These are phyloP conservation scores for Auanema freiburgensis DNA, from an alignment of 2,888 invertebrate genomes.

Conservation along the genomic window DNA sequence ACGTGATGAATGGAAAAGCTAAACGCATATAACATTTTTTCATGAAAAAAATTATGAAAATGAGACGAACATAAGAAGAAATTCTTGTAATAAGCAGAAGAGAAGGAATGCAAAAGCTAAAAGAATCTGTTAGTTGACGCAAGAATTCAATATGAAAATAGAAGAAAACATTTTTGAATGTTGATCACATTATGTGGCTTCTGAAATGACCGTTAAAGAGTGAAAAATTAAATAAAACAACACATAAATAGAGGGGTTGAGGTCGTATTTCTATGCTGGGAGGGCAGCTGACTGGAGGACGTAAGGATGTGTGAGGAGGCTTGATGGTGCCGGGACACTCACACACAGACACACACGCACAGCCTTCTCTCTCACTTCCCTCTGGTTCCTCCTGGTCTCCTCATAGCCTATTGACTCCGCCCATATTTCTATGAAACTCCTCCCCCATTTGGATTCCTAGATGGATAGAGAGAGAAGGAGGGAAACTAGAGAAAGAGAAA, in stretches of 20 bases:
- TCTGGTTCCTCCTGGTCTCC: background rate
- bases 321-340: slow-evolving; percentile 21
- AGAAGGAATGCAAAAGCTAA: slow-evolving; percentile 4
- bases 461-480: too few species aligned
- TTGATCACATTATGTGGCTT: slow-evolving; percentile 5
- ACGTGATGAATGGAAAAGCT: too few species aligned
- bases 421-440: slow-evolving; percentile 3
- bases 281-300: slow-evolving; percentile 6
- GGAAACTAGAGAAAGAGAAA: too few species aligned
- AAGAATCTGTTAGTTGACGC: background rate
- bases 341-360: slow-evolving; percentile 5
- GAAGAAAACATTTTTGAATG: slow-evolving; percentile 10
- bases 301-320: slow-evolving; percentile 16
- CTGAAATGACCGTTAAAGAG: background rate
- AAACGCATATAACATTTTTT: too few species aligned
- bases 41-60: too few species aligned
- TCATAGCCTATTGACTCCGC: slow-evolving; percentile 10
- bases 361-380: too few species aligned
- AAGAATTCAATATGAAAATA: slow-evolving; percentile 3
- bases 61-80: too few species aligned
- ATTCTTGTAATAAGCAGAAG: too few species aligned
- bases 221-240: too few species aligned
- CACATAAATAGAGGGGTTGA: background rate
- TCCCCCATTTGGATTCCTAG: background rate
- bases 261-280: background rate